These are phyloP conservation scores for Eupithecia pulchellata DNA, from an alignment of 2,888 invertebrate species.

Conservation along the genomic window DNA sequence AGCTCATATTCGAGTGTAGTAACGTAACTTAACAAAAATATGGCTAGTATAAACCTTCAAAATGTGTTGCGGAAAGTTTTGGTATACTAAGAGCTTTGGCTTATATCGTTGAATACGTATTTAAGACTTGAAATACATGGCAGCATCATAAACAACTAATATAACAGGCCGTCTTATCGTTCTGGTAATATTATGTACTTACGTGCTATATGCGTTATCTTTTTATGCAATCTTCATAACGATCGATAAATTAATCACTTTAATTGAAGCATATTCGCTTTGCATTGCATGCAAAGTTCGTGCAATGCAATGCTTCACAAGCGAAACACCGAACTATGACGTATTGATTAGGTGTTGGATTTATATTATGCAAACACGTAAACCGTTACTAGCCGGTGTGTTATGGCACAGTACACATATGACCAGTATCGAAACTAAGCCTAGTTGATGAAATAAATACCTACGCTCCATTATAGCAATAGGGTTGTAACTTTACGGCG, in stretches of 20 bases:
- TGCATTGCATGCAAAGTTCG: too few species aligned
- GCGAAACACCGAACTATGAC: slow-evolving; percentile 15
- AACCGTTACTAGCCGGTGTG: neutral
- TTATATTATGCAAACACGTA: slow-evolving; percentile 5
- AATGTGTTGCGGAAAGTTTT: neutral
- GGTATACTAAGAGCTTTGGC: slow-evolving; percentile 34
- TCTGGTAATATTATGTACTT: slow-evolving; percentile 21
- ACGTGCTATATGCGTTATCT: slow-evolving; percentile 41
- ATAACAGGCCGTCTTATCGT: slow-evolving; percentile 60
- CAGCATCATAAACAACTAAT: slow-evolving; percentile 2
- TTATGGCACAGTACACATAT: too few species aligned
- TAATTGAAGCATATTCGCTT: slow-evolving; percentile 16
- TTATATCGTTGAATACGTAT: slow-evolving; percentile 40
- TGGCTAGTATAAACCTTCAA: neutral
- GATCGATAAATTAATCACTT: slow-evolving; percentile 18
- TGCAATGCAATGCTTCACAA: slow-evolving; percentile 6
- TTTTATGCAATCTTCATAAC: slow-evolving; percentile 40
- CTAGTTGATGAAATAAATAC: too few species aligned
- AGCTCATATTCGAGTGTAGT: slow-evolving; percentile 11
- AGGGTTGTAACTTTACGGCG: too few species aligned
- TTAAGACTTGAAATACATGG: neutral
- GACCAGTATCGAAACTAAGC: too few species aligned
- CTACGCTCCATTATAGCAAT: too few species aligned
- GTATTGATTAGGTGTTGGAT: slow-evolving; percentile 15
- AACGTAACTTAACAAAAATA: slow-evolving; percentile 11